Evolutionary conservation across 2,113 vertebrate species (phyloP).

Genomic region (Bubo scandiacus): DNA sequence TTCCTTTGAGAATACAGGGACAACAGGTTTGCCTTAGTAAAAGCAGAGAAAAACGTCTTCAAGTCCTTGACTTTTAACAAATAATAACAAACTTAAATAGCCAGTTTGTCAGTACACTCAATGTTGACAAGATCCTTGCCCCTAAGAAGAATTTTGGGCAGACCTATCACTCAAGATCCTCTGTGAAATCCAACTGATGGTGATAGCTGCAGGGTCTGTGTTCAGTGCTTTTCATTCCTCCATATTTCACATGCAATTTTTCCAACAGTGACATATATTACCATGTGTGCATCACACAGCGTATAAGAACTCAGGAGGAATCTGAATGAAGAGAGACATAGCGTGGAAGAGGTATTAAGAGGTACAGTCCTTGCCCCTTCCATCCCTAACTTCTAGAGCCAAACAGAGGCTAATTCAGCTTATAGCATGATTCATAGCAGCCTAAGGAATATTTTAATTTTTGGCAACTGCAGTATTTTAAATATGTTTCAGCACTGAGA

Average conservation of each 20-base stretch:
- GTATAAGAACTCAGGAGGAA: neutral
- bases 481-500: neutral
- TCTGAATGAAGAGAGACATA: neutral
- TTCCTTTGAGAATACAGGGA: neutral
- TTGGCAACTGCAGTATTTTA: neutral
- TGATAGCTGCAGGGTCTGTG: constrained; percentile 6
- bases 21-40: neutral
- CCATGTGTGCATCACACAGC: neutral
- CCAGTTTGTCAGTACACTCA: neutral
- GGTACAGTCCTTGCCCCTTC: neutral
- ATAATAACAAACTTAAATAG: neutral
- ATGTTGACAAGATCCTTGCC: constrained; percentile 21
- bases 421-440: neutral
- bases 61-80: neutral
- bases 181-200: constrained; percentile 30
- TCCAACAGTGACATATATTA: constrained; percentile 18
- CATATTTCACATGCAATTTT: constrained; percentile 28
- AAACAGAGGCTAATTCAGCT: neutral
- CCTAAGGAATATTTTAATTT: neutral
- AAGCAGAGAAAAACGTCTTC: neutral
- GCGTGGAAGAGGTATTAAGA: neutral
- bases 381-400: neutral
- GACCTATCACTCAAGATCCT: constrained; percentile 28
- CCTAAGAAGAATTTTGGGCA: constrained; percentile 13
- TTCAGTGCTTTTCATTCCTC: constrained; percentile 25